Conservation (phyloP, 2,888 invertebrate genomes). For the Hyppa rectilinea region DNA sequence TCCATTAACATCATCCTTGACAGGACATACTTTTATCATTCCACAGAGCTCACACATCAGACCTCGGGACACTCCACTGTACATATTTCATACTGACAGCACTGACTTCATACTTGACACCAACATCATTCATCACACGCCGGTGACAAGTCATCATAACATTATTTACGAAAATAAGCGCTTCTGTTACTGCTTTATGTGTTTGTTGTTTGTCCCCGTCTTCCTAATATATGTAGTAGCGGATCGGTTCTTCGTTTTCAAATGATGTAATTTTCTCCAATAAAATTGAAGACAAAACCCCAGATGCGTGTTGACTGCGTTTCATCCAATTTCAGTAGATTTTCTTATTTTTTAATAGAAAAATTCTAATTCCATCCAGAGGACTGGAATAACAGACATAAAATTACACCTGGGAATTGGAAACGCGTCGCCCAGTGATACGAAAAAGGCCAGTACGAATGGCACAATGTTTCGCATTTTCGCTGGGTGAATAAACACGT, state of each 20-base stretch:
- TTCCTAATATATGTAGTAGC: conserved; percentile 20
- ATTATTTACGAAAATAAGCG: conserved; percentile 63
- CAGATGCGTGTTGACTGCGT: conserved; percentile 29
- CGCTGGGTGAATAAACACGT: conserved; percentile 64
- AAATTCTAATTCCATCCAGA: conserved; percentile 14
- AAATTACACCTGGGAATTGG: conserved; percentile 61
- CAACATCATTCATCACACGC: conserved; percentile 56
- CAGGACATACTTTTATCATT: conserved; percentile 53
- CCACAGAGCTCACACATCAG: conserved; percentile 49
- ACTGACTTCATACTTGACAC: conserved; percentile 54
- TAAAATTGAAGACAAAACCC: not conserved
- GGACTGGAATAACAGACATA: conserved; percentile 38
- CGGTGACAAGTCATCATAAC: conserved; percentile 66
- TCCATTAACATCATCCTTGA: conserved; percentile 40
- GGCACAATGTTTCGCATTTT: conserved; percentile 63
- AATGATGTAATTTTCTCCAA: not conserved
- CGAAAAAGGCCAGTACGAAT: conserved; percentile 58
- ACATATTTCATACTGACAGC: conserved; percentile 44
- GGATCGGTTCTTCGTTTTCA: conserved; percentile 21
- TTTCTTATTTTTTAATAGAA: not conserved
- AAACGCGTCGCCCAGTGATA: conserved; percentile 55
- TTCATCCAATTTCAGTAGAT: not conserved
- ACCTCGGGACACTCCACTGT: conserved; percentile 37
- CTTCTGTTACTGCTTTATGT: conserved; percentile 63
- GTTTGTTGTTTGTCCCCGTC: conserved; percentile 37